Conservation (phyloP, 2,113 vertebrate genomes). For the Ondatra zibethicus region DNA sequence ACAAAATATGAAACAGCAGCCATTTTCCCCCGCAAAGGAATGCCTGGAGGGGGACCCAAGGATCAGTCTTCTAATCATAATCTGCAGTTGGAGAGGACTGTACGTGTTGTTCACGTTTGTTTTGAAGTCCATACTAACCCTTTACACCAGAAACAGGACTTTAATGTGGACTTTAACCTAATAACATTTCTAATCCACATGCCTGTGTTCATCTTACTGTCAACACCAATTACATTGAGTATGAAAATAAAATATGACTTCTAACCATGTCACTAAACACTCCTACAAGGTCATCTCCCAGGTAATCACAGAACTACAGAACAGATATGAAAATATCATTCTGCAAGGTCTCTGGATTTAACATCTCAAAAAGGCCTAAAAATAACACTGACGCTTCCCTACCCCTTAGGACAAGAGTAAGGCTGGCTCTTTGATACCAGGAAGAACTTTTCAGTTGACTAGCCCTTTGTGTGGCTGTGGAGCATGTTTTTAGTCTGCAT, state of each 20-base stretch:
- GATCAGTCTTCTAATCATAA: slow-evolving; percentile 34
- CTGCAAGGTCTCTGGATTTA: slow-evolving; percentile 63
- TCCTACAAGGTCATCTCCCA: background rate
- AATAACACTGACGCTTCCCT: slow-evolving; percentile 47
- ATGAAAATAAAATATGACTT: slow-evolving; percentile 43
- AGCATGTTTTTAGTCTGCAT: background rate
- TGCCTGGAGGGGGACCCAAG: background rate
- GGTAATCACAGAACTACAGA: slow-evolving; percentile 42
- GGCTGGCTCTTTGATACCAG: slow-evolving; percentile 21
- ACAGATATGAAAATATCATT: slow-evolving; percentile 47
- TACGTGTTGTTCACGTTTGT: background rate
- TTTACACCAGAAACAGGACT: background rate
- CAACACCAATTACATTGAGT: slow-evolving; percentile 17
- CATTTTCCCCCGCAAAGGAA: slow-evolving; percentile 3
- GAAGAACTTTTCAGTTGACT: slow-evolving; percentile 56
- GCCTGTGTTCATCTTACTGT: slow-evolving; percentile 41
- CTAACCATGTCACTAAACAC: slow-evolving; percentile 25
- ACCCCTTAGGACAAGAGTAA: background rate
- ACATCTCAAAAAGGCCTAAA: slow-evolving; percentile 55
- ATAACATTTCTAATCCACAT: slow-evolving; percentile 36
- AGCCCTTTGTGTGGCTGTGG: background rate
- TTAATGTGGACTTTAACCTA: slow-evolving; percentile 41
- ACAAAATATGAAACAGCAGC: slow-evolving; percentile 11
- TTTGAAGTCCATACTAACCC: slow-evolving; percentile 44
- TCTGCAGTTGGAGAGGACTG: background rate